Base-by-base conservation (phyloP, 2,113 vertebrate species). In the Proterorhinus semilunaris region DNA sequence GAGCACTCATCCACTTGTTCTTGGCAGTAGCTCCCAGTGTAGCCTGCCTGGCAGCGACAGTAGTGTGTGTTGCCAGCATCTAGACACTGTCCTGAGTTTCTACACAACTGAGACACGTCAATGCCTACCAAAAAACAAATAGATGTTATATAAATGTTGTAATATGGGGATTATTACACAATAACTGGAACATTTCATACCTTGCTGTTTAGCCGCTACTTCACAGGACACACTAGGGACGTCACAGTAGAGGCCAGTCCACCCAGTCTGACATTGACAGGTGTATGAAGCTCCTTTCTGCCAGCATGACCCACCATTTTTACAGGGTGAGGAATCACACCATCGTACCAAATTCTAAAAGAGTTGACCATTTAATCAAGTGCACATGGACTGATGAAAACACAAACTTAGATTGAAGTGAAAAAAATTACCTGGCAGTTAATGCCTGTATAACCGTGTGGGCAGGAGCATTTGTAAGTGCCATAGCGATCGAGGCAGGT, bases 11-110 rank as follows among this genome's bases (percentile, higher is more conserved):
- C 96, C 80, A 99, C 97, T 86, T 98, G 96, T 16, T 96, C 95
- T 91, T 98, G 96, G 0, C 98, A 99, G 93, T 99, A 99, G 86
- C 98, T 99, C 80, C 98, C 97, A 0, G 94, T 98, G 90, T 99
- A 99, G 52, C 98, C 97, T 0, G 95, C 94, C 87, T 96, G 98
- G 86, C 98, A 99, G 71, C 92, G 95, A 83, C 98, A 99, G 87
- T 94, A 95, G 81, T 99, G 98, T 0, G 95, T 98, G 91, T 93
- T 96, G 71, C 95, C 95, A 0, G 93, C 93, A 57, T 99, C 94
- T 65, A 96, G 80, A 10, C 98, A 99, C 75, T 95, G 94, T 2
- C 98, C 98, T 0, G 95, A 95, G 49, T 98, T 98, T 69, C 94
- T 92, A 89, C 97, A 99, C 59, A 99, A 89, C 11, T 92, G 93